These are phyloP conservation scores for Dendronephthya gigantea DNA, from an alignment of 64 coral and sea anemone genomes.

Conservation along the genomic window DNA sequence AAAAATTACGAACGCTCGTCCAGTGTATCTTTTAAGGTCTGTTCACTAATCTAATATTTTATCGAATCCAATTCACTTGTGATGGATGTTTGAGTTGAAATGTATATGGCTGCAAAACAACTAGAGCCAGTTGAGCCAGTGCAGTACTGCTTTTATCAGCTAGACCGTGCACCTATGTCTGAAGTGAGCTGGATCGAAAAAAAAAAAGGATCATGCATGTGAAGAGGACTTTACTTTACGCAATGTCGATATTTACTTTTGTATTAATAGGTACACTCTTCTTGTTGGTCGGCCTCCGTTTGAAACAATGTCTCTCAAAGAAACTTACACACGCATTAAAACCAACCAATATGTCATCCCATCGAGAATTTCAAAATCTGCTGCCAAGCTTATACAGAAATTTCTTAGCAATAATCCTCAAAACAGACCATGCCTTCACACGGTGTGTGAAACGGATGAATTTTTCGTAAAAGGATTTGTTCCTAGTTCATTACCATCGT, in stretches of 20 bases:
- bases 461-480: slow-evolving; percentile 83
- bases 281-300: slow-evolving; percentile 83
- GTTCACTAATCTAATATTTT: too few species aligned
- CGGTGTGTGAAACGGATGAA: slow-evolving; percentile 55
- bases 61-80: too few species aligned
- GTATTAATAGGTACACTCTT: slow-evolving; percentile 72
- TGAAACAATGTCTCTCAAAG: slow-evolving; percentile 74
- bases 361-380: slow-evolving; percentile 55
- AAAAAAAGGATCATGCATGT: too few species aligned
- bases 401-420: slow-evolving; percentile 63
- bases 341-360: slow-evolving; percentile 81
- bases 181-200: too few species aligned
- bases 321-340: slow-evolving; percentile 80
- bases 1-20: too few species aligned
- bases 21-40: too few species aligned
- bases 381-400: slow-evolving; percentile 63
- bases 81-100: too few species aligned
- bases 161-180: too few species aligned
- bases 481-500: slow-evolving; percentile 53
- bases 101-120: too few species aligned
- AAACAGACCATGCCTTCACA: slow-evolving; percentile 49
- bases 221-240: too few species aligned
- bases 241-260: background rate
- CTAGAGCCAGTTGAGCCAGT: too few species aligned
- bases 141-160: too few species aligned